A percentile compares a stretch with the other conserved stretches of the same genome.
phyloP scores from a whole-genome alignment of 2,113 vertebrate species.

The Phasianus colchicus region DNA sequence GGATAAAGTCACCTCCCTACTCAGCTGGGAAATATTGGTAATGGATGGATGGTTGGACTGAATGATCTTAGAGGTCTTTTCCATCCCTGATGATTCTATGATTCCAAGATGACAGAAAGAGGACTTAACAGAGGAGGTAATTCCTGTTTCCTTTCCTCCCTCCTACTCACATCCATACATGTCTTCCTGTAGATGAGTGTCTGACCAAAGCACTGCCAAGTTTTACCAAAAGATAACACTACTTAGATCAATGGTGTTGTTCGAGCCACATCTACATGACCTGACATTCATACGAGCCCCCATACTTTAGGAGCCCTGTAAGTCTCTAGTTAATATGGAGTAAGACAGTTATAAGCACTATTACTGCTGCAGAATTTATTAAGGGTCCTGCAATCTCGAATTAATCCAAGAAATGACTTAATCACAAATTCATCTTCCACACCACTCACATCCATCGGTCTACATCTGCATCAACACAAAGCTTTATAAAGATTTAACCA shows the following conservation, averaged over 20 bases:
- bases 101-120: neutral
- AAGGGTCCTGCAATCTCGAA: neutral
- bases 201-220: neutral
- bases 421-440: neutral
- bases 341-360: neutral
- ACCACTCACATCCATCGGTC: neutral
- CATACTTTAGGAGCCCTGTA: neutral
- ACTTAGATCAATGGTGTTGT: neutral
- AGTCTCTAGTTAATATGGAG: neutral
- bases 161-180: neutral
- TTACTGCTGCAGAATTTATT: neutral
- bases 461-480: neutral
- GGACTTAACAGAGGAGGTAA: neutral
- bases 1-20: neutral
- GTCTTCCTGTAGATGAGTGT: fast-evolving
- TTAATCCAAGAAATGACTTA: neutral
- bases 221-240: neutral
- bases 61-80: no score
- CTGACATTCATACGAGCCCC: neutral
- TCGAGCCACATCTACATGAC: fast-evolving
- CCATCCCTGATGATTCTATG: no score
- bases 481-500: neutral
- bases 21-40: neutral
- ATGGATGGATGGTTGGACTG: no score
- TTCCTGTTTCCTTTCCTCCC: neutral